Conservation (phyloP, 2,113 vertebrate species). For the Prolemur simus region DNA sequence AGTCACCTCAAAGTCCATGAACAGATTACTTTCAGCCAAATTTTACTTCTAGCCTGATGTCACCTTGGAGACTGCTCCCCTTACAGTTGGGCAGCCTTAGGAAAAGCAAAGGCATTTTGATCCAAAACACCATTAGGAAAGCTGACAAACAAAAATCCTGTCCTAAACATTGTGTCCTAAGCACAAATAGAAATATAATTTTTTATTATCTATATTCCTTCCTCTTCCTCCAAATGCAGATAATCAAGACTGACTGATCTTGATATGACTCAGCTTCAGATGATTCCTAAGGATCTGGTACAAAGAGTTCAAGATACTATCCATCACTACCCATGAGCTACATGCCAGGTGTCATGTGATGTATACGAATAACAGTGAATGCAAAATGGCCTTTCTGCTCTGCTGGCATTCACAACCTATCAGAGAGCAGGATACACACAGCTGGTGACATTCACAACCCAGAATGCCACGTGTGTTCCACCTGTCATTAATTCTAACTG, state of each 20-base stretch:
- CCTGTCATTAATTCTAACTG: neutral
- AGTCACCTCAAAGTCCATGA: neutral
- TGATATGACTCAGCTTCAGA: neutral
- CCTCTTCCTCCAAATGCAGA: slow-evolving; percentile 14
- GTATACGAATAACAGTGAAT: accelerated
- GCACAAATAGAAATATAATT: neutral
- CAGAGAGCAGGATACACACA: neutral
- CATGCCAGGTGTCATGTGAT: neutral
- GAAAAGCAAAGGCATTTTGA: slow-evolving; percentile 9
- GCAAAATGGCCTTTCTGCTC: neutral
- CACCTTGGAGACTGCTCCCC: neutral
- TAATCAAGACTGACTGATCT: neutral
- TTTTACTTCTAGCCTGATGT: neutral
- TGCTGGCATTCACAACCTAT: neutral
- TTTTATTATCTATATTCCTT: neutral
- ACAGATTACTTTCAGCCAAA: neutral
- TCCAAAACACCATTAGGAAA: neutral
- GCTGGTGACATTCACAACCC: neutral
- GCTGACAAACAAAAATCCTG: neutral
- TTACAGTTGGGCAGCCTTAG: neutral
- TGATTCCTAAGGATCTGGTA: neutral
- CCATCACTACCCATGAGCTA: neutral
- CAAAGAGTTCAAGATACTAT: neutral
- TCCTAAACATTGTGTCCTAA: neutral
- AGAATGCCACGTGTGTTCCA: accelerated